Evolutionary conservation across 2,113 vertebrate genomes (phyloP).

Genomic region (Zosterops hypoxanthus): DNA sequence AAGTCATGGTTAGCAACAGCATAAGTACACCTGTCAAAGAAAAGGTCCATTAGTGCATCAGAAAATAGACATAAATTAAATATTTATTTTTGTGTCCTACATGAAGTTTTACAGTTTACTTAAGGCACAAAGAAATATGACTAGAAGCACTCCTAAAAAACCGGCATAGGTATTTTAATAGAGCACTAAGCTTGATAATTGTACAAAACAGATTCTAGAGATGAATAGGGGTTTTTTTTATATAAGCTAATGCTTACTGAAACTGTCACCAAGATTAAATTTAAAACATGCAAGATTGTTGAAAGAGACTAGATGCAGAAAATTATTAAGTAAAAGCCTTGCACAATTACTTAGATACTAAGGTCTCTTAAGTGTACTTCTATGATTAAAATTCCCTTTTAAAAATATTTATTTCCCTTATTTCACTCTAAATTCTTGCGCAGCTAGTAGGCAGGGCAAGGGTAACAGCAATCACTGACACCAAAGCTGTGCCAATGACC

Average conservation of each 20-base stretch:
- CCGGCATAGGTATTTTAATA: neutral
- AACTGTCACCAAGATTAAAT: neutral
- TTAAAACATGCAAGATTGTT: neutral
- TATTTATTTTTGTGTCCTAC: neutral
- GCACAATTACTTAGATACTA: neutral
- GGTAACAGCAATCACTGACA: neutral
- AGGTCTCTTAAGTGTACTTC: neutral
- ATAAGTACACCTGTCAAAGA: conserved; percentile 85
- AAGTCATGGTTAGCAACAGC: conserved; percentile 96
- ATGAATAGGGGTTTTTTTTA: neutral
- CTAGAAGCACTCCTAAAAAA: neutral
- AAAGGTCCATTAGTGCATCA: neutral
- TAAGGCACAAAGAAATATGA: neutral
- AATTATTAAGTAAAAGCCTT: neutral
- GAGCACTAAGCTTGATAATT: neutral
- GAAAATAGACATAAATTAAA: neutral
- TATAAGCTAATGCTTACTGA: neutral
- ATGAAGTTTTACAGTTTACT: neutral
- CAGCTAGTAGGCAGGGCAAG: neutral
- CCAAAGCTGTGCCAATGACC: neutral
- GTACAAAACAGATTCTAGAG: neutral
- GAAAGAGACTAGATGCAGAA: neutral
- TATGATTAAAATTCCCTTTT: neutral
- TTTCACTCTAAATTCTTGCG: neutral
- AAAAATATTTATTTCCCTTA: neutral